A percentile compares a stretch with the other conserved stretches of the same genome.
These are phyloP conservation scores for Brachionichthys hirsutus DNA, from an alignment of 2,113 vertebrate genomes.

Conservation along the genomic window DNA sequence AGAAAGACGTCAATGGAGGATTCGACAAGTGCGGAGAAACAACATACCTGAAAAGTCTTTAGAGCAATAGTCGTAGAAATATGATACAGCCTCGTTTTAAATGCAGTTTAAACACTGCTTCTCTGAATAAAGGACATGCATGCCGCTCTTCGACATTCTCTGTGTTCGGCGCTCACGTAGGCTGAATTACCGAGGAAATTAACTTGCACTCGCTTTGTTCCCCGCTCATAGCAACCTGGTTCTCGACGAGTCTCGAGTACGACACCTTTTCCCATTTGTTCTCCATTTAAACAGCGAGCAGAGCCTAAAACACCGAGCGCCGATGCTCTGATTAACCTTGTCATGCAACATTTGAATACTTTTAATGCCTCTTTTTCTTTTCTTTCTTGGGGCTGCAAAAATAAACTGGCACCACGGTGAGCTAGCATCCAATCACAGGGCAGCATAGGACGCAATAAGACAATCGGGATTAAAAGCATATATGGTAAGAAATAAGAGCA, in stretches of 20 bases:
- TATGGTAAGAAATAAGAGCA: neutral
- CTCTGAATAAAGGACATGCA: neutral
- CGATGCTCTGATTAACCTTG: too few species aligned
- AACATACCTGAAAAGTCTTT: conserved; percentile 16
- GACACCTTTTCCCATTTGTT: neutral
- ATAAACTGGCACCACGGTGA: neutral
- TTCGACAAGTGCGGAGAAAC: conserved; percentile 39
- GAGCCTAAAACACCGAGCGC: too few species aligned
- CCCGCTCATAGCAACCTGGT: neutral
- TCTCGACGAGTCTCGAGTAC: neutral
- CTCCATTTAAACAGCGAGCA: neutral
- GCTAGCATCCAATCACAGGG: too few species aligned
- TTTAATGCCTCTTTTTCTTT: too few species aligned
- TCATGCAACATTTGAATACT: too few species aligned
- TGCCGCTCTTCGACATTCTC: neutral
- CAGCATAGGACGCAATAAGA: too few species aligned
- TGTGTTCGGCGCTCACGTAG: neutral
- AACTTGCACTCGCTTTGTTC: too few species aligned
- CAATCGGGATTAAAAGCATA: neutral
- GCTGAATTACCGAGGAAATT: neutral
- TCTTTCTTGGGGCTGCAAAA: too few species aligned
- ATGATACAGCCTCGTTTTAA: neutral
- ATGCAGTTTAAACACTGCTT: neutral
- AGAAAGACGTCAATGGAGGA: conserved; percentile 31
- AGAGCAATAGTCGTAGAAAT: neutral